phyloP scores from a whole-genome alignment of 2,888 invertebrate genomes.

The Xanthorhoe spadicearia region DNA sequence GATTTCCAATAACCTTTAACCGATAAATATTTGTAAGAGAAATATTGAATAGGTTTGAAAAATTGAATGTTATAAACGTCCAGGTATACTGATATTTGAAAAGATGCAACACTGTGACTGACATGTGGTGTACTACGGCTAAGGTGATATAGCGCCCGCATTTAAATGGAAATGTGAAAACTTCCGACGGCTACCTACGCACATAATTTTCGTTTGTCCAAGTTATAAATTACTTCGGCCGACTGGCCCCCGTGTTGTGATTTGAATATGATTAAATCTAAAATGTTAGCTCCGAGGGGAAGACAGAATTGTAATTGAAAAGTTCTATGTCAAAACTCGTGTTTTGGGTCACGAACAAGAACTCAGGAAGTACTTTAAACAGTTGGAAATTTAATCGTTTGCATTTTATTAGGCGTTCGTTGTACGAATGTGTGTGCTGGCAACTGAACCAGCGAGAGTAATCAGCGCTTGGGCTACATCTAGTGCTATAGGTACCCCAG shows the following conservation, averaged over 20 bases:
- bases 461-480: background rate
- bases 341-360: constrained; percentile 38
- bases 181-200: constrained; percentile 73
- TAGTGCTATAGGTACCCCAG: constrained; percentile 26
- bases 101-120: constrained; percentile 14
- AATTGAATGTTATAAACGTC: background rate
- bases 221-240: constrained; percentile 66
- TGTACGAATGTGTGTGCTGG: background rate
- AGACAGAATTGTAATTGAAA: constrained; percentile 47
- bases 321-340: constrained; percentile 35
- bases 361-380: constrained; percentile 28
- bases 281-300: constrained; percentile 56
- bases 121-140: constrained; percentile 4
- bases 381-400: constrained; percentile 29
- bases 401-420: constrained; percentile 9
- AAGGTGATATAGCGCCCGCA: constrained; percentile 77
- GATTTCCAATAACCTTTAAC: too few relatives aligned
- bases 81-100: background rate
- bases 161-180: constrained; percentile 79
- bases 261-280: constrained; percentile 69
- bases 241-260: constrained; percentile 59
- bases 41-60: too few relatives aligned
- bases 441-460: background rate
- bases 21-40: too few relatives aligned
- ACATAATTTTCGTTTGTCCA: constrained; percentile 73